Conservation (phyloP, 2,888 invertebrate genomes). For the Thera obeliscata region DNA sequence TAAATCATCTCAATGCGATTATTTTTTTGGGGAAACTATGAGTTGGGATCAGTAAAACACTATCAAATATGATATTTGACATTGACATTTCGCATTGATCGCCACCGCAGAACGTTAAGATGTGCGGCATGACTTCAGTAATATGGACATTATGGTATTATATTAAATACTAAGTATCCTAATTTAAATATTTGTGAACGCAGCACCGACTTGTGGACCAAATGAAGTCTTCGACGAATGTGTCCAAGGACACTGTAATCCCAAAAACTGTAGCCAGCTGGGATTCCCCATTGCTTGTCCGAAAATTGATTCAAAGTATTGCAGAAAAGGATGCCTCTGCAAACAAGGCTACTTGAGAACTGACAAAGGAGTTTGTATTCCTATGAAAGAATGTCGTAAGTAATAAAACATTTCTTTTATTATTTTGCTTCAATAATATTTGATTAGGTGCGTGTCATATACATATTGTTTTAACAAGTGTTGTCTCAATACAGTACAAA, state of each 20-base stretch:
- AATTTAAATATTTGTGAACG: conserved; percentile 1
- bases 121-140: no score
- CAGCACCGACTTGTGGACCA: conserved; percentile 38
- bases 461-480: background rate
- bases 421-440: background rate
- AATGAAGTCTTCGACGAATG: conserved; percentile 47
- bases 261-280: conserved; percentile 46
- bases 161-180: background rate
- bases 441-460: background rate
- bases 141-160: no score
- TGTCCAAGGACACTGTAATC: conserved; percentile 39
- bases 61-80: no score
- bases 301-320: conserved; percentile 32
- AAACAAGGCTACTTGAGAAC: conserved; percentile 40
- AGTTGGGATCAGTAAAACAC: no score
- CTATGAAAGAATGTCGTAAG: conserved; percentile 46
- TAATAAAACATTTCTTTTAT: conserved; percentile 1
- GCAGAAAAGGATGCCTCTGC: conserved; percentile 48
- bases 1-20: no score
- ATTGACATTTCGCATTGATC: no score
- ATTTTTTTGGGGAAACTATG: no score
- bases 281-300: conserved; percentile 44
- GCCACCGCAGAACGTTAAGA: no score
- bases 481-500: background rate
- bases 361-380: conserved; percentile 47